A percentile compares a stretch with the other conserved stretches of the same genome.
These are phyloP conservation scores for Drosophila longiperda DNA, from an alignment of 2,888 invertebrate genomes.

Conservation along the genomic window DNA sequence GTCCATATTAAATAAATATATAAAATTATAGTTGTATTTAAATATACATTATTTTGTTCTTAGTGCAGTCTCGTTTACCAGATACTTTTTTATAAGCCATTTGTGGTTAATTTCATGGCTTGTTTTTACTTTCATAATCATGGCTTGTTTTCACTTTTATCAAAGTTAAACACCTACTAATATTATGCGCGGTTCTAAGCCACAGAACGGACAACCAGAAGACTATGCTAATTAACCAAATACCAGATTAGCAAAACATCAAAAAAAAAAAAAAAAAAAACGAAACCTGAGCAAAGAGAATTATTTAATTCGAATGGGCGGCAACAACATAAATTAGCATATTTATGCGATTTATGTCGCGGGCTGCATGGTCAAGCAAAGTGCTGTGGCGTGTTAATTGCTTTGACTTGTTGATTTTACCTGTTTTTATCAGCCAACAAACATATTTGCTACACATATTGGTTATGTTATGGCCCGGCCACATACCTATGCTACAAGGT, in stretches of 20 bases:
- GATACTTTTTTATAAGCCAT: background rate
- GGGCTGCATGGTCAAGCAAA: constrained; percentile 49
- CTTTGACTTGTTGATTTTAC: constrained; percentile 49
- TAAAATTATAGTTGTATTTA: background rate
- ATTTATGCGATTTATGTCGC: constrained; percentile 65
- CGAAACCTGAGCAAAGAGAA: constrained; percentile 46
- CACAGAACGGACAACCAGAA: constrained; percentile 20
- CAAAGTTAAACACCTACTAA: background rate
- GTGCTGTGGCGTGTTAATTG: constrained; percentile 59
- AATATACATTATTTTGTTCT: background rate
- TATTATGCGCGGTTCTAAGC: constrained; percentile 2
- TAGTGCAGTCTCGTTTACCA: background rate
- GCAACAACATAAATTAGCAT: constrained; percentile 61
- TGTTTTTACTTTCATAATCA: constrained; percentile 47
- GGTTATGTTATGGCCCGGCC: constrained; percentile 18
- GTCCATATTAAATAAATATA: background rate
- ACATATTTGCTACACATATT: constrained; percentile 37
- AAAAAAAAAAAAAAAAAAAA: constrained; percentile 35
- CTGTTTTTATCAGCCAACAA: constrained; percentile 43
- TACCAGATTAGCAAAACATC: constrained; percentile 21
- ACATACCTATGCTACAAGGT: constrained; percentile 42
- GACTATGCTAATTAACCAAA: constrained; percentile 49
- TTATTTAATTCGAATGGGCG: constrained; percentile 35
- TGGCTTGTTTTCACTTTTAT: constrained; percentile 45
- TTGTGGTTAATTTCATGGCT: constrained; percentile 15